phyloP scores from a whole-genome alignment of 1,140 invertebrate genomes.

The Drosophila trapezifrons region DNA sequence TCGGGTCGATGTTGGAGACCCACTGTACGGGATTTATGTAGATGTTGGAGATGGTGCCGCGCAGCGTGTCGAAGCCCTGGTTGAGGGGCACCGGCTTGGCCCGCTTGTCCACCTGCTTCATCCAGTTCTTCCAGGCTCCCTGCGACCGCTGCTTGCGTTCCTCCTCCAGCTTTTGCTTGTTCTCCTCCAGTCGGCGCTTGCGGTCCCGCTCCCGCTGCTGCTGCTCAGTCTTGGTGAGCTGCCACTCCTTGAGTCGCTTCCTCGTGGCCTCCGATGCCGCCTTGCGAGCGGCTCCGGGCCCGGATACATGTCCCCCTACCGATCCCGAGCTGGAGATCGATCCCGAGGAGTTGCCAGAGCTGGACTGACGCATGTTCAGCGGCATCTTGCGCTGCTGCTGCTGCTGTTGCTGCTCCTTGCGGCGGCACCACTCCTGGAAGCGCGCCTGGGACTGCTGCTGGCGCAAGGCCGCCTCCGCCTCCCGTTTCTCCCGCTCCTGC shows the following conservation, averaged over 20 bases:
- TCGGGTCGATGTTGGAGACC: constrained; percentile 63
- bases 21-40: constrained; percentile 68
- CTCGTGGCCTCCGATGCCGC: constrained; percentile 27
- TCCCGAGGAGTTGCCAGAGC: constrained; percentile 8
- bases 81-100: constrained; percentile 74
- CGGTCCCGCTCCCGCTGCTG: constrained; percentile 50
- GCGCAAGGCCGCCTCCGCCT: constrained; percentile 44
- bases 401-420: constrained; percentile 40
- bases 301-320: neutral
- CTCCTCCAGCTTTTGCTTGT: constrained; percentile 33
- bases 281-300: neutral
- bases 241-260: constrained; percentile 52
- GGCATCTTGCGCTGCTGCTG: constrained; percentile 23
- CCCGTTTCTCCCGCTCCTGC: constrained; percentile 34
- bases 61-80: constrained; percentile 62
- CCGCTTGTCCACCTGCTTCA: constrained; percentile 56
- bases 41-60: constrained; percentile 69
- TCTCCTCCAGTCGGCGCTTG: constrained; percentile 15
- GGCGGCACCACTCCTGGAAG: constrained; percentile 52
- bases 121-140: constrained; percentile 68
- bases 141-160: constrained; percentile 43
- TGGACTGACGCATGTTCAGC: neutral
- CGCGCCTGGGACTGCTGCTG: constrained; percentile 48
- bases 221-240: constrained; percentile 43
- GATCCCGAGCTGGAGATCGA: constrained; percentile 11